phyloP scores from a whole-genome alignment of 2,888 invertebrate species.

The Glyphotaelius pellucidus region DNA sequence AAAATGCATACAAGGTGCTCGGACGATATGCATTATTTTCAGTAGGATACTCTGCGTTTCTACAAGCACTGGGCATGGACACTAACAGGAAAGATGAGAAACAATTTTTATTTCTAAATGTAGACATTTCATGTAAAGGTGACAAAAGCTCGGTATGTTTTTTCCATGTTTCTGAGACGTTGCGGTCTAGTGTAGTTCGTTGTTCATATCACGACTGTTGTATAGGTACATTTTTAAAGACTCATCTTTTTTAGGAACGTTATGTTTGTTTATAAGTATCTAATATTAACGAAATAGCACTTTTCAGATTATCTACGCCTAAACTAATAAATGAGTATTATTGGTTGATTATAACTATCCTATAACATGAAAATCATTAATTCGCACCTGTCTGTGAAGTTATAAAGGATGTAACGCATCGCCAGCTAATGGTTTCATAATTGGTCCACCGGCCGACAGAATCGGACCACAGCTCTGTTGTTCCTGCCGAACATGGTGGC shows the following conservation, averaged over 20 bases:
- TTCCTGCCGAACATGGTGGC: neutral
- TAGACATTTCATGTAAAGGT: neutral
- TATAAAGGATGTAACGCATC: constrained; percentile 65
- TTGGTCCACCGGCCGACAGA: constrained; percentile 59
- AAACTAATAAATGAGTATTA: neutral
- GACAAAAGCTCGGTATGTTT: too few species aligned
- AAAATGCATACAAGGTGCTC: neutral
- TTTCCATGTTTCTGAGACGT: neutral
- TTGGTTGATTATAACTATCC: neutral
- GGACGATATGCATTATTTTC: too few species aligned
- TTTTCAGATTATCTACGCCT: neutral
- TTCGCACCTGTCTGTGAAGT: constrained; percentile 60
- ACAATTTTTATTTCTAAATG: neutral
- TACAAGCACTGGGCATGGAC: too few species aligned
- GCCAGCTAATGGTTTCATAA: constrained; percentile 62
- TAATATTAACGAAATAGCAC: neutral
- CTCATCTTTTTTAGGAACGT: neutral
- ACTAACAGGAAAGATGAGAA: too few species aligned
- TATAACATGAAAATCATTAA: constrained; percentile 57
- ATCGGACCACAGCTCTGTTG: constrained; percentile 15
- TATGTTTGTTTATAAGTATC: neutral
- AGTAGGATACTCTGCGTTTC: too few species aligned
- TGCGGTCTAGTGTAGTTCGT: neutral
- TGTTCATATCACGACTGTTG: neutral
- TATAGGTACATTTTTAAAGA: neutral